phyloP scores from a whole-genome alignment of 2,888 invertebrate genomes.

The Perizoma affinitatum region DNA sequence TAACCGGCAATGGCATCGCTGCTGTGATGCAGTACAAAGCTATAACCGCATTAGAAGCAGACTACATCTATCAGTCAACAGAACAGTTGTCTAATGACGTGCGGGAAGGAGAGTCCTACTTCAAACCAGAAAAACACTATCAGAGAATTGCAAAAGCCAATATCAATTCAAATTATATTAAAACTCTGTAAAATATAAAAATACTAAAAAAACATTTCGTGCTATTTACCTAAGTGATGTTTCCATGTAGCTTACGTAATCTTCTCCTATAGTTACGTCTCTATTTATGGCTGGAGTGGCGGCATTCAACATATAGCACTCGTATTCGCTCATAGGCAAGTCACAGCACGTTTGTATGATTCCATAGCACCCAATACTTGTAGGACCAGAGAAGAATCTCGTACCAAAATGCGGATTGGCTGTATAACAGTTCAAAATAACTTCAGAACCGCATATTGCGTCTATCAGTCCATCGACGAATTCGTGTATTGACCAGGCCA shows the following conservation, averaged over 20 bases:
- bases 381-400: constrained; percentile 64
- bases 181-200: constrained; percentile 41
- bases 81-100: constrained; percentile 16
- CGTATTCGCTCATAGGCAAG: constrained; percentile 56
- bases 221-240: neutral
- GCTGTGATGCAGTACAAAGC: constrained; percentile 17
- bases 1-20: constrained; percentile 20
- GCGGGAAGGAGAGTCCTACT: constrained; percentile 16
- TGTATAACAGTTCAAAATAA: constrained; percentile 54
- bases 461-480: constrained; percentile 57
- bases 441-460: constrained; percentile 54
- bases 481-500: constrained; percentile 65
- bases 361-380: constrained; percentile 55
- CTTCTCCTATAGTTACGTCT: constrained; percentile 61
- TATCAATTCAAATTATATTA: constrained; percentile 34
- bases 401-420: constrained; percentile 66
- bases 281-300: constrained; percentile 53
- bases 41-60: constrained; percentile 21
- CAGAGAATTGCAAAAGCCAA: constrained; percentile 10
- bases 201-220: constrained; percentile 9
- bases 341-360: constrained; percentile 50
- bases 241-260: constrained; percentile 51
- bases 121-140: constrained; percentile 5
- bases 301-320: constrained; percentile 48
- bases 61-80: constrained; percentile 18